These are phyloP conservation scores for Anguilla anguilla DNA, from an alignment of 2,797 vertebrate genomes.

Conservation along the genomic window DNA sequence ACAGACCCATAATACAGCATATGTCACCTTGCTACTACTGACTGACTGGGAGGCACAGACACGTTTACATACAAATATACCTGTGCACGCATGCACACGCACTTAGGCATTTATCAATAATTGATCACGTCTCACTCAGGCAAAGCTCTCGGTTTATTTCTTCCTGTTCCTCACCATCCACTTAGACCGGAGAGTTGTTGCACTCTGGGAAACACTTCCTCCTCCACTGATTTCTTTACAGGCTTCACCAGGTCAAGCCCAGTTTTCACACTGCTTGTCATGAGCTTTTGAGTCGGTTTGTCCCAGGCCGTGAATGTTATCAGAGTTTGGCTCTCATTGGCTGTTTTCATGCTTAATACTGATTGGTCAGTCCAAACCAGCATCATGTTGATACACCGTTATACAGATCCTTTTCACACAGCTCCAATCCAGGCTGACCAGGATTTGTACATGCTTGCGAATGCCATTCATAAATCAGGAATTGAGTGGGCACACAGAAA, in stretches of 20 bases:
- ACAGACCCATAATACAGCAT: background rate
- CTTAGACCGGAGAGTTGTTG: slow-evolving; percentile 29
- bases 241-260: background rate
- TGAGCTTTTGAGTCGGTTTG: background rate
- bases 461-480: too few species aligned
- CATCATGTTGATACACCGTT: too few species aligned
- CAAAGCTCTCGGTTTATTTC: slow-evolving; percentile 41
- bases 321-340: background rate
- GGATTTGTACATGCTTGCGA: too few species aligned
- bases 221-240: background rate
- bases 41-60: background rate
- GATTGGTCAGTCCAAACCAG: too few species aligned
- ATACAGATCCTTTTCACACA: too few species aligned
- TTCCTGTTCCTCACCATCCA: slow-evolving; percentile 61
- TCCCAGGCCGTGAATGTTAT: background rate
- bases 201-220: slow-evolving; percentile 25
- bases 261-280: background rate
- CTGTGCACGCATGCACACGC: background rate
- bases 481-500: too few species aligned
- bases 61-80: background rate
- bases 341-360: too few species aligned
- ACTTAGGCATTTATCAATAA: slow-evolving; percentile 49
- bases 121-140: slow-evolving; percentile 54
- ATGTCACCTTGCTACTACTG: background rate
- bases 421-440: too few species aligned